Evolutionary conservation across 2,888 invertebrate species (phyloP).

Genomic region (Kuschelorhynchus macadamiae): DNA sequence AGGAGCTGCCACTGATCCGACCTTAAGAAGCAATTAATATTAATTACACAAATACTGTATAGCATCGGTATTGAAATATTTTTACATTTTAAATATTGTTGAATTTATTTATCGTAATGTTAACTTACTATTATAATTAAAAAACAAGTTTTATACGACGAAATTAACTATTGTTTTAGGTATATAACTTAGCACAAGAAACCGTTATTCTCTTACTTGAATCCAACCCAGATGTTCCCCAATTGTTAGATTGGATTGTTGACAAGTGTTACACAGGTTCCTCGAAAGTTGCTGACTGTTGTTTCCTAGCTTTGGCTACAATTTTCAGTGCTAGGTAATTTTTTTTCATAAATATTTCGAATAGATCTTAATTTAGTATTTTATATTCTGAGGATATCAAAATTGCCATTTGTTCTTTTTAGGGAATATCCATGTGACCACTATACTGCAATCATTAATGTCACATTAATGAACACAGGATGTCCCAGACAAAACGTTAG

Average conservation of each 20-base stretch:
- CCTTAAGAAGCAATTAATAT: too few species aligned
- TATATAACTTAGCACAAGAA: slow-evolving; percentile 91
- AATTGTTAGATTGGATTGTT: slow-evolving; percentile 96
- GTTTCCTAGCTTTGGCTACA: slow-evolving; percentile 95
- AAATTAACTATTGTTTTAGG: slow-evolving; percentile 71
- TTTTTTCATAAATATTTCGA: background rate
- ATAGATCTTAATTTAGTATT: too few species aligned
- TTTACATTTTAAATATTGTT: too few species aligned
- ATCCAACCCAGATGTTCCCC: slow-evolving; percentile 93
- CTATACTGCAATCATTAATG: slow-evolving; percentile 97
- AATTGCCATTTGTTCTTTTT: slow-evolving; percentile 62
- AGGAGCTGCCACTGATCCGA: too few species aligned
- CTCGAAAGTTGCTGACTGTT: slow-evolving; percentile 93
- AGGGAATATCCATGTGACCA: slow-evolving; percentile 98
- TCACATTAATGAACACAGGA: slow-evolving; percentile 96
- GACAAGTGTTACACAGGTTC: slow-evolving; percentile 96
- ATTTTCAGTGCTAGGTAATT: slow-evolving; percentile 94
- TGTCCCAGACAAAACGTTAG: slow-evolving; percentile 93
- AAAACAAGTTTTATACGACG: too few species aligned
- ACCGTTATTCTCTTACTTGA: slow-evolving; percentile 94
- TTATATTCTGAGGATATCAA: slow-evolving; percentile 7
- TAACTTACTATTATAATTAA: too few species aligned
- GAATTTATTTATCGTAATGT: too few species aligned
- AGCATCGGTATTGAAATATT: too few species aligned
- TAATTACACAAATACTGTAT: too few species aligned